A percentile compares a stretch with the other conserved stretches of the same genome.
These are phyloP conservation scores for Microcaecilia unicolor DNA, from an alignment of 2,797 vertebrate species.

Conservation along the genomic window DNA sequence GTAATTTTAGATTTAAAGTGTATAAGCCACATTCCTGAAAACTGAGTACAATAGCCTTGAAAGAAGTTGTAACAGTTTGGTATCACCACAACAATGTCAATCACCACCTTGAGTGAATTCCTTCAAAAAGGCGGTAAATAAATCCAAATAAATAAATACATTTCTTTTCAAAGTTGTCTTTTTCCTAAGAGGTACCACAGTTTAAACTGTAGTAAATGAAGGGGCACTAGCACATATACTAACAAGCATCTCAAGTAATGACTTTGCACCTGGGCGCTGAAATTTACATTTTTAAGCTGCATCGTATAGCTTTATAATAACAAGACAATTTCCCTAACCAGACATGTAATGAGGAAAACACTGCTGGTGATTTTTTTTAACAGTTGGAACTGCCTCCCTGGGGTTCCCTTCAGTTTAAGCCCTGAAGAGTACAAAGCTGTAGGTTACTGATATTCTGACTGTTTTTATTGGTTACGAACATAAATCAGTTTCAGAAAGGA, in stretches of 20 bases:
- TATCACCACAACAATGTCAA: too few species aligned
- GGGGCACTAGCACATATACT: constrained; percentile 2
- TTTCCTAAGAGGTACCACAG: constrained; percentile 6
- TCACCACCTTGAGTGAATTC: too few species aligned
- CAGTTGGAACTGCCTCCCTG: not conserved
- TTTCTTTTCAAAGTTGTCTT: constrained; percentile 11
- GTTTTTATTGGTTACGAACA: not conserved
- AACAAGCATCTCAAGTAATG: constrained; percentile 3
- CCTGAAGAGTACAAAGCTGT: constrained; percentile 3
- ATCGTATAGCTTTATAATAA: constrained; percentile 7
- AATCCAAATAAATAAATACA: too few species aligned
- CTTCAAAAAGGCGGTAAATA: too few species aligned
- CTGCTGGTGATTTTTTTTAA: not conserved
- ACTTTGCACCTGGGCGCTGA: constrained; percentile 9
- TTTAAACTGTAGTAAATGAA: constrained; percentile 4
- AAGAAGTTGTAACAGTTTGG: too few species aligned
- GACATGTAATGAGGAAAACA: not conserved
- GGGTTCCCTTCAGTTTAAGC: not conserved
- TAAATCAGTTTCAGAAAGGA: constrained; percentile 27
- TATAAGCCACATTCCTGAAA: too few species aligned
- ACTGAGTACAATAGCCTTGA: too few species aligned
- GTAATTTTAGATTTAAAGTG: too few species aligned
- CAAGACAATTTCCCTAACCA: constrained; percentile 9
- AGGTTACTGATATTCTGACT: not conserved
- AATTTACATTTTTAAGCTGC: constrained; percentile 9